Percentiles rank a stretch among this genome's conserved stretches.
These are phyloP conservation scores for Aphelocoma californica DNA, from an alignment of 2,797 vertebrate species.

Conservation along the genomic window DNA sequence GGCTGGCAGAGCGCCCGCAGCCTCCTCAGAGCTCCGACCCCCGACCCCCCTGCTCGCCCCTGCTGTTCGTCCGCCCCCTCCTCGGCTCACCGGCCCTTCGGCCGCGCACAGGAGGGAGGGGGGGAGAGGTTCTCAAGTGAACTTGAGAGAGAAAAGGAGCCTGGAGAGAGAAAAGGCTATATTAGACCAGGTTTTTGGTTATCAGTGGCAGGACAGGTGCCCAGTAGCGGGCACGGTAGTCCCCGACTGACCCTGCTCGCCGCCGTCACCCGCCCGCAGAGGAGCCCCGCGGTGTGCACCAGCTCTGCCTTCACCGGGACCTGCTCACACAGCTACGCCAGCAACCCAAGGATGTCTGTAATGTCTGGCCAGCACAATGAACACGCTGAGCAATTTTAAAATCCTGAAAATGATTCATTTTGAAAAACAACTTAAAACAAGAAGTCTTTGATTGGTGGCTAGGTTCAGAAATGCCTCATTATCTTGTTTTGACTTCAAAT, in stretches of 20 bases:
- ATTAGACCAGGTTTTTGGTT: not conserved
- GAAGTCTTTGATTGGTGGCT: not conserved
- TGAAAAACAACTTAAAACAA: not conserved
- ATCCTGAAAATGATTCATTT: not conserved
- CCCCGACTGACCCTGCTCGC: not conserved
- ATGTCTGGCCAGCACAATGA: not conserved
- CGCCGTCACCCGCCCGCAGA: not conserved
- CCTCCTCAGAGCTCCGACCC: not conserved
- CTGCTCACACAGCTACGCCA: not conserved
- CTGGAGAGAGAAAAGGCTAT: not conserved
- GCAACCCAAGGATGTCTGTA: rapidly evolving
- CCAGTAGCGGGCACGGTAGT: not conserved
- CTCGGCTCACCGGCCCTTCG: rapidly evolving
- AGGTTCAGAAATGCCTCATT: not conserved
- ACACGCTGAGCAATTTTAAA: not conserved
- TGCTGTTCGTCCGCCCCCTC: rapidly evolving
- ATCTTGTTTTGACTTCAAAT: not conserved
- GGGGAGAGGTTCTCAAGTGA: not conserved
- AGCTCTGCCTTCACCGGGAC: not conserved
- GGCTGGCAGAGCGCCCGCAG: not conserved
- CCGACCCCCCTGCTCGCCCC: not conserved
- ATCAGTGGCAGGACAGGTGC: not conserved
- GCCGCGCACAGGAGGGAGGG: rapidly evolving
- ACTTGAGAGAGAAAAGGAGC: not conserved
- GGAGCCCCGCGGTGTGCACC: rapidly evolving